These are phyloP conservation scores for Nomada goodeniana DNA, from an alignment of 2,888 invertebrate genomes.

Conservation along the genomic window DNA sequence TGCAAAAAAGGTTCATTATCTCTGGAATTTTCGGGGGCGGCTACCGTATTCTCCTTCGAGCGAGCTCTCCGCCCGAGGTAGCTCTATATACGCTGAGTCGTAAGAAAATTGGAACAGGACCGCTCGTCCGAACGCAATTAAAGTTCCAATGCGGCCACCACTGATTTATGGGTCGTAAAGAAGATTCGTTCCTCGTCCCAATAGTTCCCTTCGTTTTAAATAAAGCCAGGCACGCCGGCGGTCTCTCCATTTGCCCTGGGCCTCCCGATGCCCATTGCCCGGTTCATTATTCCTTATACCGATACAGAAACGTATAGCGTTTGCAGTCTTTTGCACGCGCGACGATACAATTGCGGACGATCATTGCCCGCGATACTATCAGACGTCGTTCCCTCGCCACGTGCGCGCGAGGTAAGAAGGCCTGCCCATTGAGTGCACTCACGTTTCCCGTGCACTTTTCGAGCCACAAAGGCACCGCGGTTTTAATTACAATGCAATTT, in stretches of 20 bases:
- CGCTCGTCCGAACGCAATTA: slow-evolving; percentile 74
- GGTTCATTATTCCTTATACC: not conserved
- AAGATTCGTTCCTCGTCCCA: slow-evolving; percentile 63
- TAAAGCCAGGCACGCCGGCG: slow-evolving; percentile 26
- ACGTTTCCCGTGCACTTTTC: slow-evolving; percentile 15
- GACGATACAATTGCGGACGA: slow-evolving; percentile 26
- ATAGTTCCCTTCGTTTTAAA: slow-evolving; percentile 65
- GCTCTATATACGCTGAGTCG: slow-evolving; percentile 4
- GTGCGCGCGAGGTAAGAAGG: not conserved
- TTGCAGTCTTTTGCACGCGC: not conserved
- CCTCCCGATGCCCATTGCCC: not conserved
- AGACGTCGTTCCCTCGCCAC: not conserved
- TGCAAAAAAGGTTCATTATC: not conserved
- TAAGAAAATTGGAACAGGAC: slow-evolving; percentile 54
- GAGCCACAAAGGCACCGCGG: slow-evolving; percentile 58
- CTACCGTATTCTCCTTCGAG: not conserved
- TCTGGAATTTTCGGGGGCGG: slow-evolving; percentile 3
- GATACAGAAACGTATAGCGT: not conserved
- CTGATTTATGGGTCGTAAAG: slow-evolving; percentile 68
- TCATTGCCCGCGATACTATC: slow-evolving; percentile 32
- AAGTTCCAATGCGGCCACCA: slow-evolving; percentile 65
- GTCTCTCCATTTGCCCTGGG: not conserved
- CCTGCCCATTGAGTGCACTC: slow-evolving; percentile 14
- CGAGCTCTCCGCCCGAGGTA: slow-evolving; percentile 21
- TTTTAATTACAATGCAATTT: slow-evolving; percentile 84